Evolutionary conservation across 2,888 invertebrate species (phyloP).

Genomic region (Phrixothrix hirtus): DNA sequence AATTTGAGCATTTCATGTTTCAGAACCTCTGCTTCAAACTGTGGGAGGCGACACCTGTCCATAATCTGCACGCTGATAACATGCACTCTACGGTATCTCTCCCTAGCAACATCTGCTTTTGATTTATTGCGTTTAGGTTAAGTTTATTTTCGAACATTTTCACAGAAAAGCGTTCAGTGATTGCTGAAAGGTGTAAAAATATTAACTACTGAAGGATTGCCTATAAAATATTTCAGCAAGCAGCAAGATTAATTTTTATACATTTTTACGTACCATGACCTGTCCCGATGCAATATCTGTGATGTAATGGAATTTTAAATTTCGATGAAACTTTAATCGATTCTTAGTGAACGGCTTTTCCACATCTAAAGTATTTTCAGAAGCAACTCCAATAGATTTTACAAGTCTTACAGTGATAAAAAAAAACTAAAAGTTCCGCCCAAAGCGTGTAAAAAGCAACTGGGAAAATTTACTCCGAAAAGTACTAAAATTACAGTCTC

Average conservation of each 20-base stretch:
- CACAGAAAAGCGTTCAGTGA: neutral
- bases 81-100: conserved; percentile 19
- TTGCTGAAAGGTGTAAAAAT: conserved; percentile 3
- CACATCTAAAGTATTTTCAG: no score
- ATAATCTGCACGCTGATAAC: conserved; percentile 29
- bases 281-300: no score
- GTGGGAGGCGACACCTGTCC: conserved; percentile 31
- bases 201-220: neutral
- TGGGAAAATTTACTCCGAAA: neutral
- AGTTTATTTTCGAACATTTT: conserved; percentile 16
- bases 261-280: no score
- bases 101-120: conserved; percentile 22
- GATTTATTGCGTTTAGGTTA: conserved; percentile 26
- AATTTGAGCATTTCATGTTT: neutral
- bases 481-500: neutral
- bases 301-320: no score
- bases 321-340: no score
- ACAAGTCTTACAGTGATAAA: no score
- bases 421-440: neutral
- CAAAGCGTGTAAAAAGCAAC: neutral
- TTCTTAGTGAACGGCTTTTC: no score
- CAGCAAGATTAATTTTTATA: no score
- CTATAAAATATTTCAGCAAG: neutral
- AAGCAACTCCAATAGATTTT: no score
- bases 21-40: conserved; percentile 10